phyloP scores from a whole-genome alignment of 37 sponge, comb jelly and placozoan genomes.

The Diacarnus erythraeanus region DNA sequence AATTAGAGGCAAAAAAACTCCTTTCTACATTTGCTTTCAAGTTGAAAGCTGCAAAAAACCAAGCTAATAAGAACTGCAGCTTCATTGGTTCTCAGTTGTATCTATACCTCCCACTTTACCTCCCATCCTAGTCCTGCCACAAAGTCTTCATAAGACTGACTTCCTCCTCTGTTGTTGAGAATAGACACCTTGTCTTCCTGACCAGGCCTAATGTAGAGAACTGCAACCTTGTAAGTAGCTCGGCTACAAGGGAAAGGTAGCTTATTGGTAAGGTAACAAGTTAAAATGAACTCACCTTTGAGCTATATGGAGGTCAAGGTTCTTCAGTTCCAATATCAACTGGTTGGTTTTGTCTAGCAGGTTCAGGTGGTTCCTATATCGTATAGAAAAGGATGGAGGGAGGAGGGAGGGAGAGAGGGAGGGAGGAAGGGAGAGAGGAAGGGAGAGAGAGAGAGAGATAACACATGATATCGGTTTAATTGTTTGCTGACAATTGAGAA shows the following conservation, averaged over 20 bases:
- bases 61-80: too few species aligned
- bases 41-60: too few species aligned
- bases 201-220: slow-evolving; percentile 89
- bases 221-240: slow-evolving; percentile 96
- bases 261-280: neutral
- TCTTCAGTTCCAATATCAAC: slow-evolving; percentile 85
- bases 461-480: neutral
- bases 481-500: too few species aligned
- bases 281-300: slow-evolving; percentile 34
- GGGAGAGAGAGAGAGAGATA: neutral
- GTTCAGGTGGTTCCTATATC: slow-evolving; percentile 67
- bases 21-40: too few species aligned
- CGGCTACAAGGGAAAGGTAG: slow-evolving; percentile 58
- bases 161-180: slow-evolving; percentile 79
- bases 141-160: slow-evolving; percentile 90
- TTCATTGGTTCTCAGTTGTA: too few species aligned
- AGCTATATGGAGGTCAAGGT: slow-evolving; percentile 66
- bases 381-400: neutral
- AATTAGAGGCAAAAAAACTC: too few species aligned
- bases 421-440: neutral
- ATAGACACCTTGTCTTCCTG: slow-evolving; percentile 91
- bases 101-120: slow-evolving; percentile 53
- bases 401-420: neutral
- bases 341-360: slow-evolving; percentile 76
- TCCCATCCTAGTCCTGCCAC: slow-evolving; percentile 98